phyloP scores from a whole-genome alignment of 2,113 vertebrate genomes.

The Eupsittula cactorum region DNA sequence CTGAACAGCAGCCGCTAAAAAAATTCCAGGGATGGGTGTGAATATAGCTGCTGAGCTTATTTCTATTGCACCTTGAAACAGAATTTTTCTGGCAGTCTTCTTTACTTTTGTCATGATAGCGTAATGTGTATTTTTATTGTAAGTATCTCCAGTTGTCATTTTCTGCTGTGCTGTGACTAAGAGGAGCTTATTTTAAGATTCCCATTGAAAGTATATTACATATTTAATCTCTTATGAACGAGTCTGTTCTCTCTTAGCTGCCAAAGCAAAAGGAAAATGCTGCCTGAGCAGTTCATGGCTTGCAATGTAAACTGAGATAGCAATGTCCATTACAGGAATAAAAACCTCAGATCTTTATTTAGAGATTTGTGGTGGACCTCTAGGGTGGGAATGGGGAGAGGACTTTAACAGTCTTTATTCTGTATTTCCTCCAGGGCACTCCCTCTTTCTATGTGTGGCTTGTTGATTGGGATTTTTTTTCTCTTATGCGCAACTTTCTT shows the following conservation, averaged over 20 bases:
- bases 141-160: background rate
- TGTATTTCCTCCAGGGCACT: background rate
- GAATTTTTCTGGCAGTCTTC: background rate
- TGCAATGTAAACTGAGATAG: fast-evolving
- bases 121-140: background rate
- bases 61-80: background rate
- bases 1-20: background rate
- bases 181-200: background rate
- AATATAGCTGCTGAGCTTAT: background rate
- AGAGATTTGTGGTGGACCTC: background rate
- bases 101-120: background rate
- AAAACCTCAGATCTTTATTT: background rate
- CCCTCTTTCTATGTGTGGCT: background rate
- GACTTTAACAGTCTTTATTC: background rate
- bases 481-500: background rate
- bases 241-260: background rate
- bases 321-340: fast-evolving
- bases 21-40: background rate
- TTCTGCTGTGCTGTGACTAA: background rate
- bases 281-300: background rate
- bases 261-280: background rate
- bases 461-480: background rate
- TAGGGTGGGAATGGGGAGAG: background rate
- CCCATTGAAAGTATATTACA: background rate
- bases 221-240: background rate